Base-by-base conservation (phyloP, 2,797 vertebrate genomes). In the Leuciscus waleckii region DNA sequence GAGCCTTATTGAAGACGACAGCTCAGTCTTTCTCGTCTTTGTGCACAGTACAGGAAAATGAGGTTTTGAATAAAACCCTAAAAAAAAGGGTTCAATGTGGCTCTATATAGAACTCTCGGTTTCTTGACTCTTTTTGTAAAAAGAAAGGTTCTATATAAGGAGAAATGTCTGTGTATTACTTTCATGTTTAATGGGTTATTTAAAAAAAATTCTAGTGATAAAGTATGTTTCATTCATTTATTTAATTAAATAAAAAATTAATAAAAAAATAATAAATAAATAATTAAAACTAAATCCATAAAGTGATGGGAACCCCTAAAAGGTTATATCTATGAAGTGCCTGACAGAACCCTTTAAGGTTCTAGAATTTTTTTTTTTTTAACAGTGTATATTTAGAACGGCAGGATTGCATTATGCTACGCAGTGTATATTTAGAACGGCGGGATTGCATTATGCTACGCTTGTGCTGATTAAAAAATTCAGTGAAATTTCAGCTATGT, bases 11-110 rank as follows among this genome's bases (percentile, higher is more conserved):
- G 61, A 76, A 56, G 51, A 37, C 8, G 67, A 74, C 63, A 39
- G 39, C 80, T 83, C 61, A 13, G 68, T 75, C 68, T 56, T 84
- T 82, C 84, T 51, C 70, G 26, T 76, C 86, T 79, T 49, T 70
- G 7, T 74, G 56, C 61, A 43, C 37, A 11, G 17, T 17, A 5
- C 51, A 35, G 19, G 4, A 39, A 58, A 63, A 79, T 79, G 9
- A 63, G n/a, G 73, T 32, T 65, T 68, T 8, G 76, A 41, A 46
- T 49, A 49, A 49, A 43, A 43, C 10, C 10, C 67, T 85, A 11
- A 5, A 29, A 11, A 54, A 29, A 61, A 26, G 2, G 2, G 58
- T 61, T 61, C 3, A 61, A 1, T 14, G 26, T 16, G 26, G 14
- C 26, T 61, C 4, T 26, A 61, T 11, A n/a, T 11, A 58, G 56